Base-by-base conservation (phyloP, 2,888 invertebrate genomes). In the Brachyopa scutellaris region DNA sequence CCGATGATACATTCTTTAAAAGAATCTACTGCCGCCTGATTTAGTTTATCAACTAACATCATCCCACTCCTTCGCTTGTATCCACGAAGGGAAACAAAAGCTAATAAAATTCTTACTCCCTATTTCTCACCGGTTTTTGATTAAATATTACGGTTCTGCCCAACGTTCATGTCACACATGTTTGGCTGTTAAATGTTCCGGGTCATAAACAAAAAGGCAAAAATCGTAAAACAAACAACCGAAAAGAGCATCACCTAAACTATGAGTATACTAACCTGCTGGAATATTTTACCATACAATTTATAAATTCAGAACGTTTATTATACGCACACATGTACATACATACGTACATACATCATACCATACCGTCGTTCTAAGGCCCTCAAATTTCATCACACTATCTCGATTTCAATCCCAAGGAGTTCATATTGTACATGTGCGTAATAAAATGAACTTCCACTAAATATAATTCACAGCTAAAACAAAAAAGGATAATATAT, bases 371-470 rank as follows among this genome's bases (percentile, higher is more conserved):
- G 9, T 8, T 15, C 33, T 3, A 11, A 11, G 45, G 11, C 67
- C 21, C 45, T 51, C 23, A 13, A 38, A 64, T 66, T 66, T 67
- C 33, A 67, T 55, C 67, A 31, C 42, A 33, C 53, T 45, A 21
- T 45, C 21, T 31, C 21, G 11, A 45, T 42, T 42, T 29, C 42
- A 40, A 45, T 67, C 26, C 45, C 33, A 55, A 45, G 55, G 53
- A 67, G 67, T 67, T 53, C 51, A 66, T 66, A 53, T 53, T 23
- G 42, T 55, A 55, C 42, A 67, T 67, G 33, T 42, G 55, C 17
- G 42, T 67, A 55, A 67, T 67, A 67, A 67, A 67, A 67, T 67
- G 53, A 67, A 67, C 67, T 67, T 67, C 67, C 67, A 55, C 67
- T 67, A 67, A 67, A 67, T 67, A 67, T 67, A 67, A 67, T 55